phyloP scores from a whole-genome alignment of 2,113 vertebrate genomes.

The Beaufortia kweichowensis region DNA sequence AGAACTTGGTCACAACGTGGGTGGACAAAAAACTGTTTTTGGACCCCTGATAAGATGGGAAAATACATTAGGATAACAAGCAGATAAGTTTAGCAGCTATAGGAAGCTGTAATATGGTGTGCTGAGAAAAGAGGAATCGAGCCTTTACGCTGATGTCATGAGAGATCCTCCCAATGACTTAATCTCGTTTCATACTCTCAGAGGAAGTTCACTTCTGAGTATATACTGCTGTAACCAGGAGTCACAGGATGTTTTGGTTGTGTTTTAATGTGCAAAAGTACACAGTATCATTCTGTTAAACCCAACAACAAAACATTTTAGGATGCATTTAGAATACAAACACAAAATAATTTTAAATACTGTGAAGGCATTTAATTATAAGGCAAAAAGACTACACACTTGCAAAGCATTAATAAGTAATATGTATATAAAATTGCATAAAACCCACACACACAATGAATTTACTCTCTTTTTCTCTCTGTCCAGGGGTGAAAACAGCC shows the following conservation, averaged over 20 bases:
- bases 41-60: background rate
- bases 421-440: background rate
- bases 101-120: background rate
- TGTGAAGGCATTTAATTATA: too few species aligned
- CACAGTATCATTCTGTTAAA: background rate
- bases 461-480: conserved; percentile 17
- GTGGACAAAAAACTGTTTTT: conserved; percentile 17
- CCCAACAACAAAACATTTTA: too few species aligned
- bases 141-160: conserved; percentile 2
- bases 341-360: too few species aligned
- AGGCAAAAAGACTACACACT: too few species aligned
- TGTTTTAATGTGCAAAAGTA: background rate
- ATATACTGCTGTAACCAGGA: background rate
- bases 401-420: too few species aligned
- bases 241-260: background rate
- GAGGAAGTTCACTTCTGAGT: background rate
- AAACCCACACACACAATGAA: background rate
- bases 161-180: background rate
- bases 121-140: conserved; percentile 4
- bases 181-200: background rate
- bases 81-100: background rate
- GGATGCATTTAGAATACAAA: too few species aligned
- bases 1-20: conserved; percentile 15
- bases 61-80: background rate
- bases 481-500: conserved; percentile 36